Base-by-base conservation (phyloP, 64 coral and sea anemone species). In the Pocillopora verrucosa region DNA sequence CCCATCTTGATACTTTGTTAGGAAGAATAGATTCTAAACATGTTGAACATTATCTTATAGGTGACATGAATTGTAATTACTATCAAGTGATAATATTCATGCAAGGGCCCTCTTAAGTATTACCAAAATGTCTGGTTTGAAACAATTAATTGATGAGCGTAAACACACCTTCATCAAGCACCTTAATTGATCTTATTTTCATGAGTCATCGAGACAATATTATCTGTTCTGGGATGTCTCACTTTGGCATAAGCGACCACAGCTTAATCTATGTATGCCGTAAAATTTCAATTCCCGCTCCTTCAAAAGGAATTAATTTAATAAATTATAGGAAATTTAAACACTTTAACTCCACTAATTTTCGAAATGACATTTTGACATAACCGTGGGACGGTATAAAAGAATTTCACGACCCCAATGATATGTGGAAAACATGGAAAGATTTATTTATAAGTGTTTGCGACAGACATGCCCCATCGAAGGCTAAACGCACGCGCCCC, bases 161-260 rank as follows among this genome's bases (percentile, higher is more conserved):
- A 25, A 56, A 86, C 16, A 86, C 82, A 16, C 70, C 61, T 14
- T 77, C 45, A 16, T 69, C 80, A 11, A 80, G 58, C 34, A 92
- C 90, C 20, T 37, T 16, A 58, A 86, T 92, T 76, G 72, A 86
- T 77, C 58, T 91, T 38, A 75, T 91, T 56, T 91, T 85, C 41
- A 91, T 72, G 58, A 76, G 56, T 75, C 62, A 41, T 41, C 80
- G 34, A 61, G 89, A 91, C 63, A 87, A 72, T 51, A 61, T 85
- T 76, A 56, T 17, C 10, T 16, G 58, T 38, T 76, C 9, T 38
- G 86, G 72, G 14, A 14, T 36, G 17, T 76, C 45, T 59, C 10
- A 37, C 13, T 15, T 88, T 35, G 72, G 56, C 64, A 22, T 88
- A 9, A 88, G 86, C 72, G 86, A 88, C 62, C 86, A 77, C 62